Conservation (phyloP, 2,797 vertebrate genomes). For the Propithecus deckenii region DNA sequence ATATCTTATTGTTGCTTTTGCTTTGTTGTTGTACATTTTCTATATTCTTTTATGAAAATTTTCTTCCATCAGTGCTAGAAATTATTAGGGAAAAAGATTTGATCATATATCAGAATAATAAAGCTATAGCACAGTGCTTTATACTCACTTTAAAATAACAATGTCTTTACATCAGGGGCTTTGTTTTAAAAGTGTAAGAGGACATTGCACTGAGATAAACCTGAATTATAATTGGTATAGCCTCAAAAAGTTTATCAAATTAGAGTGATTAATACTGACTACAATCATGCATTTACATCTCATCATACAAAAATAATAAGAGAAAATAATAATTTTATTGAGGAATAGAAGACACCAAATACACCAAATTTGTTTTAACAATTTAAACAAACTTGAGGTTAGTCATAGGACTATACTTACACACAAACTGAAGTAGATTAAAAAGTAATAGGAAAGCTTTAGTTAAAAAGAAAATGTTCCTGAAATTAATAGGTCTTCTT, state of each 20-base stretch:
- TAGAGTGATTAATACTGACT: not conserved
- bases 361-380: not conserved
- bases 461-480: not conserved
- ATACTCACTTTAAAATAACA: not conserved
- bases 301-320: not conserved
- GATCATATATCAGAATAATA: not conserved
- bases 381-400: not conserved
- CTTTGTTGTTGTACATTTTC: not conserved
- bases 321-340: not conserved
- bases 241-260: not conserved
- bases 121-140: not conserved
- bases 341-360: not conserved
- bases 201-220: not conserved
- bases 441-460: not conserved
- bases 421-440: not conserved
- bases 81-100: not conserved
- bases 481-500: not conserved
- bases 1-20: not conserved
- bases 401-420: not conserved
- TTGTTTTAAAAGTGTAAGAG: not conserved
- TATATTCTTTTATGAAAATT: not conserved
- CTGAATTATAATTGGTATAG: not conserved
- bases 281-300: not conserved
- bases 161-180: not conserved
- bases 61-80: not conserved